Percentiles rank a stretch among this genome's conserved stretches.
Conservation (phyloP, 2,113 vertebrate species). For the Eurypyga helias region DNA sequence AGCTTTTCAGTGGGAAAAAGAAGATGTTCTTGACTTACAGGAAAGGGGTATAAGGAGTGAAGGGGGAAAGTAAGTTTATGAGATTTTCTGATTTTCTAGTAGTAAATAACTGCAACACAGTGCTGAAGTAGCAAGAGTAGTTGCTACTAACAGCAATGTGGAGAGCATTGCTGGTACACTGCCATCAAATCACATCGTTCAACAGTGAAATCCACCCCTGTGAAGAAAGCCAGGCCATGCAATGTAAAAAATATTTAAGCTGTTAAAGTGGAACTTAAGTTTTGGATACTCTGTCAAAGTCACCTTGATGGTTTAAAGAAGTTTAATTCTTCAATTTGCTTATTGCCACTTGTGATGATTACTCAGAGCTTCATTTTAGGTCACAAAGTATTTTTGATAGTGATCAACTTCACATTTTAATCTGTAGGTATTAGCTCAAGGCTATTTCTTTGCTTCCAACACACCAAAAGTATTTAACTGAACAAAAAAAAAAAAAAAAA, state of each 20-base stretch:
- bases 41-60: neutral
- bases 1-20: neutral
- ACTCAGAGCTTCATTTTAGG: neutral
- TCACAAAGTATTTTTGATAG: neutral
- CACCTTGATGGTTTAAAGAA: neutral
- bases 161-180: neutral
- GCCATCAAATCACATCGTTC: accelerated
- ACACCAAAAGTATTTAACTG: neutral
- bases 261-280: neutral
- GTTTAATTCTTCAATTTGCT: neutral
- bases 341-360: neutral
- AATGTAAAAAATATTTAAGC: neutral
- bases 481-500: neutral
- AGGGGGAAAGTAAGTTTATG: neutral
- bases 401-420: neutral
- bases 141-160: neutral
- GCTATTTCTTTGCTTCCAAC: neutral
- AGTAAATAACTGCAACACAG: neutral
- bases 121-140: neutral
- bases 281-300: neutral
- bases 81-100: neutral
- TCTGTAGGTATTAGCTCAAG: neutral
- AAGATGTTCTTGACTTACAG: neutral
- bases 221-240: neutral
- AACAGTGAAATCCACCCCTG: neutral